Base-by-base conservation (phyloP, 2,888 invertebrate genomes). In the Euplagia quadripunctaria region DNA sequence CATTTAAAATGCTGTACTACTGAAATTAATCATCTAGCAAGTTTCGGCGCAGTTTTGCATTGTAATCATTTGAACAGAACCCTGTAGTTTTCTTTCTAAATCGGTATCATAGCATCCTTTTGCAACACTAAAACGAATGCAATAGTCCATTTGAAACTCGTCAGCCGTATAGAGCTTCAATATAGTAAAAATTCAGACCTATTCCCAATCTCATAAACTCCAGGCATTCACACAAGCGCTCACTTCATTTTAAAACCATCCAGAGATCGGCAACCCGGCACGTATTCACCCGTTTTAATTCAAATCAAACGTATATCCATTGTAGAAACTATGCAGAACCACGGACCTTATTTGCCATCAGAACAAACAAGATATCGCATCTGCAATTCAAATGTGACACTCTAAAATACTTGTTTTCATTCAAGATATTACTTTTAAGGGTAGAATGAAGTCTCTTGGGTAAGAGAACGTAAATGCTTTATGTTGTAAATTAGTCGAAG, bases 351-450 rank as follows among this genome's bases (percentile, higher is more conserved):
- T 77, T 78, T 70, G 72, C 75, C 76, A 76, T 75, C 79, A 74
- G 77, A 79, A 81, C 80, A 80, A 83, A 86, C 84, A 78, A 81
- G 83, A 79, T 81, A 81, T 78, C 81, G 70, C 79, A 86, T 86
- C 75, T 86, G 85, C 86, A 85, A 77, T 87, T 87, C 83, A 87
- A 86, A 86, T 87, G 77, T 77, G 75, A 79, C 75, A 78, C 74
- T 77, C 76, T 81, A 71, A 79, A 78, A 80, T 75, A 75, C 63
- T 79, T 68, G 70, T 77, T 74, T 80, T 76, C 71, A 63, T 55
- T 67, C 14, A 72, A 75, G 76, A 81, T 76, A 71, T 78, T 79
- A 75, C 74, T 79, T 82, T 77, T 74, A 74, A 72, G 70, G 64
- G 66, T 41, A 76, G 11, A 70, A 16, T 63, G 8, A 11, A n/a